A percentile compares a stretch with the other conserved stretches of the same genome.
These are phyloP conservation scores for Xiphorhynchus erythropygius DNA, from an alignment of 2,797 vertebrate species.

Conservation along the genomic window DNA sequence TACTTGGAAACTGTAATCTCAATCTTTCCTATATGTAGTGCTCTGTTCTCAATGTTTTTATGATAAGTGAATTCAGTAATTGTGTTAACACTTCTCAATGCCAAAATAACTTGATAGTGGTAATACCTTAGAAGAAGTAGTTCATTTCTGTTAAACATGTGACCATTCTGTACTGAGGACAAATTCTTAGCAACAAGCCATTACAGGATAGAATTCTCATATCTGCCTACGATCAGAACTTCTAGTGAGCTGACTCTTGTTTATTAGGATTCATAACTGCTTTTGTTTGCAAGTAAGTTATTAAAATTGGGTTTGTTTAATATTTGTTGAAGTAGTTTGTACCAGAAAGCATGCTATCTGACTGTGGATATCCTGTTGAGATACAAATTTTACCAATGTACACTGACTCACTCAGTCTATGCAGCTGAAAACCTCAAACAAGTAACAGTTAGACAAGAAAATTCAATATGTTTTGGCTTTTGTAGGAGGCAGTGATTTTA, in stretches of 20 bases:
- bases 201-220: background rate
- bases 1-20: conserved; percentile 22
- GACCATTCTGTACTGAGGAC: background rate
- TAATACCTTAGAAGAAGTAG: background rate
- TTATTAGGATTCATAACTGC: background rate
- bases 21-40: conserved; percentile 22
- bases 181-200: background rate
- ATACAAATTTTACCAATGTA: background rate
- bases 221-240: background rate
- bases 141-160: background rate
- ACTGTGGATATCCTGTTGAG: background rate
- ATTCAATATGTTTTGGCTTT: background rate
- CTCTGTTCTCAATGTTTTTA: conserved; percentile 28
- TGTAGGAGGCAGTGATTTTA: background rate
- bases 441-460: background rate
- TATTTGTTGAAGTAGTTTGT: background rate
- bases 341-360: background rate
- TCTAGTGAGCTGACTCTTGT: background rate
- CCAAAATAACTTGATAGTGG: background rate
- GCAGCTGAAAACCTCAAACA: background rate
- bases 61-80: background rate
- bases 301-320: background rate
- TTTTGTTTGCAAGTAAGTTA: background rate
- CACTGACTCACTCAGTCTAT: background rate
- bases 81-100: background rate